Conservation (phyloP, 2,113 vertebrate genomes). For the Cricetomys ansorgei region DNA sequence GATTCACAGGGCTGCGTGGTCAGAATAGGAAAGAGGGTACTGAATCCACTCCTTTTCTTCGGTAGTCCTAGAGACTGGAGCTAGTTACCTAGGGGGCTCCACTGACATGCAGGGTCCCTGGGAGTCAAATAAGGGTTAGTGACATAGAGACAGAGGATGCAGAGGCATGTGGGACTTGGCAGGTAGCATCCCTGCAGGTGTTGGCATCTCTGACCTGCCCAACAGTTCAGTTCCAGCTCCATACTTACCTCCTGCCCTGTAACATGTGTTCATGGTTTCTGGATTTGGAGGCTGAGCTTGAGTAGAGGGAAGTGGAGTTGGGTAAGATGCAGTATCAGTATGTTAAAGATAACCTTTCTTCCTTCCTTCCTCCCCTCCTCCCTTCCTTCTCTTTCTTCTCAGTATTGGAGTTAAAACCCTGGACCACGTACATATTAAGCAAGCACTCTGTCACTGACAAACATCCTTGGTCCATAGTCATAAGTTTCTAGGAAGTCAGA, state of each 20-base stretch:
- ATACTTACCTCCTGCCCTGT: background rate
- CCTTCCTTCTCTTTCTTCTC: background rate
- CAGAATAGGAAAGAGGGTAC: background rate
- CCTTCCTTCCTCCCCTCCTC: background rate
- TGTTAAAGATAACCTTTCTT: background rate
- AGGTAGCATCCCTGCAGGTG: accelerated
- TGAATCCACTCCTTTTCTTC: background rate
- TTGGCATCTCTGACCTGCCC: background rate
- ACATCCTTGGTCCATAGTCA: background rate
- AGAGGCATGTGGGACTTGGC: background rate
- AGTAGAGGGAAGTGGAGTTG: background rate
- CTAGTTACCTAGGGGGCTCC: background rate
- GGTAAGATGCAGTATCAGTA: background rate
- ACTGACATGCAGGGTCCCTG: accelerated
- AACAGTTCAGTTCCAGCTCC: background rate
- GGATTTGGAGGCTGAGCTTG: background rate
- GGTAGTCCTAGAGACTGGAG: background rate
- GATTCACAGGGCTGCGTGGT: background rate
- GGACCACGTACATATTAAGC: background rate
- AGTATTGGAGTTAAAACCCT: background rate
- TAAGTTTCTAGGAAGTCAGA: background rate
- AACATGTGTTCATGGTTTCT: background rate
- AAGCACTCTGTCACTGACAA: background rate
- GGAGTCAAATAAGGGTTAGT: background rate
- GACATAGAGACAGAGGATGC: accelerated